Evolutionary conservation across 2,113 vertebrate species (phyloP).

Genomic region (Ranitomeya imitator): DNA sequence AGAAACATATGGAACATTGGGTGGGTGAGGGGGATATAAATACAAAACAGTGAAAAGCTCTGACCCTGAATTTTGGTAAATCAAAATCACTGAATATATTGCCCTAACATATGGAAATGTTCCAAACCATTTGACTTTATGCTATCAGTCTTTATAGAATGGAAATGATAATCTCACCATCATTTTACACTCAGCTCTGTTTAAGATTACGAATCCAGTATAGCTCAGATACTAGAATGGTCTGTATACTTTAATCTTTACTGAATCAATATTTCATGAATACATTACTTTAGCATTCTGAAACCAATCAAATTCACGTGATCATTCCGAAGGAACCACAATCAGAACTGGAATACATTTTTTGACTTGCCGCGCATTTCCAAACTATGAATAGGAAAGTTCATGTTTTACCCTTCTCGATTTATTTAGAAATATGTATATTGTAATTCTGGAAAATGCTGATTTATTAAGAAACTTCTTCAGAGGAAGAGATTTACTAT

Average conservation of each 20-base stretch:
- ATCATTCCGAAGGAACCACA: conserved; percentile 3
- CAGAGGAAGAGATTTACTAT: too few relatives aligned
- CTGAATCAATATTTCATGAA: conserved; percentile 45
- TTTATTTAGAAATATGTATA: neutral
- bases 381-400: neutral
- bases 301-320: conserved; percentile 32
- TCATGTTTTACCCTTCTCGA: neutral
- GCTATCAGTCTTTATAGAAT: neutral
- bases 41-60: neutral
- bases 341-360: conserved; percentile 4
- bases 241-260: conserved; percentile 28
- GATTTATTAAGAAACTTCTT: too few relatives aligned
- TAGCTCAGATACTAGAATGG: conserved; percentile 2
- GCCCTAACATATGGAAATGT: conserved; percentile 4
- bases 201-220: conserved; percentile 18
- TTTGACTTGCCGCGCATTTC: neutral
- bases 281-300: conserved; percentile 43
- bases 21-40: neutral
- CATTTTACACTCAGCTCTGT: neutral
- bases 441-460: neutral
- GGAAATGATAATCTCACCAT: conserved; percentile 10
- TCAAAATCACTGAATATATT: conserved; percentile 14
- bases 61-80: conserved; percentile 16
- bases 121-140: conserved; percentile 11
- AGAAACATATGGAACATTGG: conserved; percentile 37